Evolutionary conservation across 1,140 invertebrate genomes (phyloP).

Genomic region (Kradibia gibbosae): DNA sequence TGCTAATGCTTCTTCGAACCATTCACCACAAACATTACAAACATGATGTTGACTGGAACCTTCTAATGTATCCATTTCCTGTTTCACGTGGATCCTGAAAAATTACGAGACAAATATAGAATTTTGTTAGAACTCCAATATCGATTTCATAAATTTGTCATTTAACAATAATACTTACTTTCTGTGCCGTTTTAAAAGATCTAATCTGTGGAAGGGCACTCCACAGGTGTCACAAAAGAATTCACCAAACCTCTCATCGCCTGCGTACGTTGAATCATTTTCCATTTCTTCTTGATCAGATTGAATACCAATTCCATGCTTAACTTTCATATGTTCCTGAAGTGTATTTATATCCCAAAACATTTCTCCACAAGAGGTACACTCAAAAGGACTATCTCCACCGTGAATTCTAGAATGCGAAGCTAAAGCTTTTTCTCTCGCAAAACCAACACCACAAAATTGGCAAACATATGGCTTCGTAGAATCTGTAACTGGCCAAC

Average conservation of each 20-base stretch:
- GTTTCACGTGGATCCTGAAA: constrained; percentile 70
- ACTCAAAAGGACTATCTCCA: constrained; percentile 84
- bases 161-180: constrained; percentile 62
- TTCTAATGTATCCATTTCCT: constrained; percentile 72
- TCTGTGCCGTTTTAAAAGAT: constrained; percentile 80
- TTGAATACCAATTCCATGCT: constrained; percentile 72
- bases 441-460: constrained; percentile 84
- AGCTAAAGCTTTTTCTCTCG: constrained; percentile 83
- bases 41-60: constrained; percentile 74
- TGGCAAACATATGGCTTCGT: constrained; percentile 86
- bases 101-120: constrained; percentile 1
- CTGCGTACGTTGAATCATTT: constrained; percentile 74
- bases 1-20: constrained; percentile 81
- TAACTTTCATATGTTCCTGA: constrained; percentile 77
- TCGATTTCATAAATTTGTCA: constrained; percentile 25
- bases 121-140: constrained; percentile 39
- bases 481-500: constrained; percentile 80
- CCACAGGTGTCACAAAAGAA: constrained; percentile 85
- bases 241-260: constrained; percentile 79
- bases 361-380: constrained; percentile 83
- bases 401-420: constrained; percentile 82
- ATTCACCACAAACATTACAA: constrained; percentile 84
- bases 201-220: constrained; percentile 82
- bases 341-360: constrained; percentile 82
- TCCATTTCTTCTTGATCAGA: constrained; percentile 71